phyloP scores from a whole-genome alignment of 2,113 vertebrate genomes.

The Pollimyrus isidori region DNA sequence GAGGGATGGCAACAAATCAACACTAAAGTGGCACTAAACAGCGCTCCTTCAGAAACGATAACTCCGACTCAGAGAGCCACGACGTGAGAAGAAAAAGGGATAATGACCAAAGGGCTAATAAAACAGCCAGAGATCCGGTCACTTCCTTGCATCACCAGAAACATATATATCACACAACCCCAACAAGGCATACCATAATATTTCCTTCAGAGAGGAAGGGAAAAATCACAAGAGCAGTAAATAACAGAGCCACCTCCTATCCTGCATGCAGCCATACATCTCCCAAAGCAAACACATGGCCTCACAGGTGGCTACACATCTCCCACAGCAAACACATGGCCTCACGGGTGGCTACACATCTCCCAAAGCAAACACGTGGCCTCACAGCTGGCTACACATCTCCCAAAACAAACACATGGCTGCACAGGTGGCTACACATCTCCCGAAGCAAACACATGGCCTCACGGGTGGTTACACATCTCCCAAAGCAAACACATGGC shows the following conservation, averaged over 20 bases:
- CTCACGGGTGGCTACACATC: neutral
- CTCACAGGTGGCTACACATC: neutral
- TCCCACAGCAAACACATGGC: neutral
- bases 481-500: neutral
- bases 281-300: neutral
- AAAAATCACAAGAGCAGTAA: neutral
- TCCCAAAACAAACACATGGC: neutral
- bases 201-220: neutral
- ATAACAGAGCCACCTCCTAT: neutral
- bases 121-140: neutral
- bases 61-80: neutral
- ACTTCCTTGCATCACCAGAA: neutral
- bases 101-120: neutral
- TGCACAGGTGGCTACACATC: neutral
- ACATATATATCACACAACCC: neutral
- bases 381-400: neutral
- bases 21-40: neutral
- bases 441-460: neutral
- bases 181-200: neutral
- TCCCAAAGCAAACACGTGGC: neutral
- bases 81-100: neutral
- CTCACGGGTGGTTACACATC: neutral
- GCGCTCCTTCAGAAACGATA: neutral
- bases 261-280: neutral
- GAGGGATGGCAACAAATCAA: neutral